These are phyloP conservation scores for Drosophila asahinai DNA, from an alignment of 1,140 invertebrate species.

Conservation along the genomic window DNA sequence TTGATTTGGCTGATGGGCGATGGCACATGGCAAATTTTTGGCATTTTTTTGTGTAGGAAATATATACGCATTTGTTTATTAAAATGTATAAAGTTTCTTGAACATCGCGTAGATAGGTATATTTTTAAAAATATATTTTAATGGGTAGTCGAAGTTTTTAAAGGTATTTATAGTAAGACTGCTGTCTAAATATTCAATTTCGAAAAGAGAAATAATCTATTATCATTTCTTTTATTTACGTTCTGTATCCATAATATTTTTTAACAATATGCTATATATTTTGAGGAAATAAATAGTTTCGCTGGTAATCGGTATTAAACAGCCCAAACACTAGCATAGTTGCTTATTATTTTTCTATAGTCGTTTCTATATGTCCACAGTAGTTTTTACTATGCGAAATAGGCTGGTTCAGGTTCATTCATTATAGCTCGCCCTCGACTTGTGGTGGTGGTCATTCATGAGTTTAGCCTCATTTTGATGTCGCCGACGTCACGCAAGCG, in stretches of 20 bases:
- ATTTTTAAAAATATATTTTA: constrained; percentile 27
- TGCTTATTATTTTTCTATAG: not conserved
- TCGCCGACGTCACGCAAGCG: constrained; percentile 44
- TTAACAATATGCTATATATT: no score
- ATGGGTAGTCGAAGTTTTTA: not conserved
- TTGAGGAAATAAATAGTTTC: no score
- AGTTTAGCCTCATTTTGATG: constrained; percentile 49
- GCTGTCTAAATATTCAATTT: not conserved
- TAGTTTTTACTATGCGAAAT: constrained; percentile 44
- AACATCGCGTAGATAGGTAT: not conserved
- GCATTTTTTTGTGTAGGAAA: constrained; percentile 21
- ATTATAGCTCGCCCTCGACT: constrained; percentile 39
- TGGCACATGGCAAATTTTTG: constrained; percentile 45
- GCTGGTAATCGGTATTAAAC: not conserved
- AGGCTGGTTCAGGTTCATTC: constrained; percentile 35
- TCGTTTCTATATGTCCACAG: constrained; percentile 11
- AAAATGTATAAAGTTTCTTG: constrained; percentile 52
- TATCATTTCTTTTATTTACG: no score
- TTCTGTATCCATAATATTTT: no score
- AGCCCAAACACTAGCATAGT: not conserved
- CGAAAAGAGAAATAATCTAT: no score
- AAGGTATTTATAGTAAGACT: not conserved
- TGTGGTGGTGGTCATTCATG: constrained; percentile 54
- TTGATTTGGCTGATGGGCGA: constrained; percentile 44
- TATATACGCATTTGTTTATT: constrained; percentile 38